phyloP scores from a whole-genome alignment of 2,888 invertebrate species.

The Epinotia ramella region DNA sequence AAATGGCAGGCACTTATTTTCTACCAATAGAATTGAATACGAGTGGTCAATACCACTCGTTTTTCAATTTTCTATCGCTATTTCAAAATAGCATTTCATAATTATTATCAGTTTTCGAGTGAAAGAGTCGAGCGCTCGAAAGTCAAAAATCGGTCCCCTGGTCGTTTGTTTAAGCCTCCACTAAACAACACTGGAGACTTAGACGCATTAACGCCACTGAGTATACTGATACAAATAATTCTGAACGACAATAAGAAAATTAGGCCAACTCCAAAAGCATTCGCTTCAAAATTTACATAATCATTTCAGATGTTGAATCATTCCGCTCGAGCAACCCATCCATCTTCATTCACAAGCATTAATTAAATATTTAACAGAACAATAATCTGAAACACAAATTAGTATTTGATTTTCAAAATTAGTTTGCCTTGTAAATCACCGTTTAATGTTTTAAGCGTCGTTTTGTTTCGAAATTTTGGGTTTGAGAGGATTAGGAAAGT shows the following conservation, averaged over 20 bases:
- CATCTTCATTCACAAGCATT: constrained; percentile 38
- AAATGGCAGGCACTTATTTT: no score
- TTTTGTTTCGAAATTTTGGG: constrained; percentile 32
- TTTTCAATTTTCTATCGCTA: no score
- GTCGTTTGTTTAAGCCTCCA: no score
- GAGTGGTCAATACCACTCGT: no score
- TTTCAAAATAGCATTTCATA: no score
- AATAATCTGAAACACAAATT: constrained; percentile 40
- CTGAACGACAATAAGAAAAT: background rate
- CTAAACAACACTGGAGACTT: no score
- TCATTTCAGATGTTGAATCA: constrained; percentile 12
- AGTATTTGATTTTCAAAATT: constrained; percentile 43
- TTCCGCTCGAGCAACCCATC: constrained; percentile 22
- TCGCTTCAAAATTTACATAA: constrained; percentile 30
- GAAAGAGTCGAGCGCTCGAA: no score
- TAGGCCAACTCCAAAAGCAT: constrained; percentile 1
- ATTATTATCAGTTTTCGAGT: no score
- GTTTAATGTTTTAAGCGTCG: constrained; percentile 35
- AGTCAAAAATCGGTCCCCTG: no score
- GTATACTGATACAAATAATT: background rate
- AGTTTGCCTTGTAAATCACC: constrained; percentile 35
- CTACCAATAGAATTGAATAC: no score
- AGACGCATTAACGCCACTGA: no score
- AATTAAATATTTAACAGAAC: constrained; percentile 41
- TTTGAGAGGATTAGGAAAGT: constrained; percentile 24